Evolutionary conservation across 2,113 vertebrate species (phyloP).

Genomic region (Rhinopomastus cyanomelas): DNA sequence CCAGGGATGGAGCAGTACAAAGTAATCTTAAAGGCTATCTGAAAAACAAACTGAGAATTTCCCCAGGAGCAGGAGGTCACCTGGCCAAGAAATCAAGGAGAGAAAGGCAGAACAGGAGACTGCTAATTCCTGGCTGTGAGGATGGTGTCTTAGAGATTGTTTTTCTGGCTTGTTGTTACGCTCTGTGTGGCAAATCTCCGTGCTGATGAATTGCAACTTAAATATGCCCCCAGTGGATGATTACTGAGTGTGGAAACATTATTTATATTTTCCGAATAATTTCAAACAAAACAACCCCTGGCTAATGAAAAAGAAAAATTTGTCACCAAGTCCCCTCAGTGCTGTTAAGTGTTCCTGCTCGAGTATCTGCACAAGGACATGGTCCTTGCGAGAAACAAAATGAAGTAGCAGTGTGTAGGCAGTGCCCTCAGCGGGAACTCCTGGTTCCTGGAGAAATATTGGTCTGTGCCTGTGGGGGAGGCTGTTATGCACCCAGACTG

Average conservation of each 20-base stretch:
- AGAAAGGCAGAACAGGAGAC: background rate
- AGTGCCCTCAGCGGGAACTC: constrained; percentile 22
- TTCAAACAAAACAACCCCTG: constrained; percentile 19
- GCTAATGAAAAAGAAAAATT: constrained; percentile 30
- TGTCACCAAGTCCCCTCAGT: background rate
- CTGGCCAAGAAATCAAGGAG: background rate
- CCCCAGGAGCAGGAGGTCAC: background rate
- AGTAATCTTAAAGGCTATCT: background rate
- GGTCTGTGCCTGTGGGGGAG: constrained; percentile 10
- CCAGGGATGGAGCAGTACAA: background rate
- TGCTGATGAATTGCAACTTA: constrained; percentile 2
- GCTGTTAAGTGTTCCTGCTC: background rate
- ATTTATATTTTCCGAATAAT: constrained; percentile 45
- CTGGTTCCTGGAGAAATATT: constrained; percentile 28
- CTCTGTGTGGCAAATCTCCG: background rate
- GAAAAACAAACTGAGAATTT: background rate
- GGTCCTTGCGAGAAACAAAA: background rate
- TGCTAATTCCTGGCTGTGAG: background rate
- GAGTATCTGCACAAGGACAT: background rate
- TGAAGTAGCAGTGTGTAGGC: background rate
- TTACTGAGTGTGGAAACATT: constrained; percentile 22
- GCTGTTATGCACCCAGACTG: background rate
- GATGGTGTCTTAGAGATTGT: background rate
- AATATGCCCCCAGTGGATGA: constrained; percentile 16
- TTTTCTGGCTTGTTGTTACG: background rate